Evolutionary conservation across 2,888 invertebrate species (phyloP).

Genomic region (Agriopis aurantiaria): DNA sequence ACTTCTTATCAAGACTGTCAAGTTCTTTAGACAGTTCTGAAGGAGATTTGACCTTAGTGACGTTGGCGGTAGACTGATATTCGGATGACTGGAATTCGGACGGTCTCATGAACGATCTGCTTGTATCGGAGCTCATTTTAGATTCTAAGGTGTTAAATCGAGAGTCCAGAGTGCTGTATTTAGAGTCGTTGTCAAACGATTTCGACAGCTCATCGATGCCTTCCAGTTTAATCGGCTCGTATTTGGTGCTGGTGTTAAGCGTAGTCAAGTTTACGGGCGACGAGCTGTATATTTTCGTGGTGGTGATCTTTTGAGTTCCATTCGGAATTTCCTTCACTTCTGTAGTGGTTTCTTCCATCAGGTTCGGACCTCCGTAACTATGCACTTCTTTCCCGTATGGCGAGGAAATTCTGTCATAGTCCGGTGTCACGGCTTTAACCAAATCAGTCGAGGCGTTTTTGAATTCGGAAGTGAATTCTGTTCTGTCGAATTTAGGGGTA

Average conservation of each 20-base stretch:
- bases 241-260: constrained; percentile 74
- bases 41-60: constrained; percentile 71
- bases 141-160: constrained; percentile 79
- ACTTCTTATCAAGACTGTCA: constrained; percentile 88
- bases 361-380: constrained; percentile 78
- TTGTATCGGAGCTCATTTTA: constrained; percentile 80
- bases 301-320: constrained; percentile 85
- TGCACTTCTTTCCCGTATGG: constrained; percentile 77
- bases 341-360: constrained; percentile 80
- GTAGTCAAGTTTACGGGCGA: constrained; percentile 83
- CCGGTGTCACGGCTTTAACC: constrained; percentile 75
- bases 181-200: constrained; percentile 82
- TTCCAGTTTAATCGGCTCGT: constrained; percentile 79
- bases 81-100: constrained; percentile 81
- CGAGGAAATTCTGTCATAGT: constrained; percentile 76
- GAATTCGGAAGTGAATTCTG: constrained; percentile 48
- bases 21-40: constrained; percentile 78
- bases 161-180: constrained; percentile 80
- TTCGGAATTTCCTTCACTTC: constrained; percentile 86
- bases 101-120: constrained; percentile 82
- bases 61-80: constrained; percentile 63
- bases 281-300: constrained; percentile 86
- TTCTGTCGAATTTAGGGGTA: constrained; percentile 73
- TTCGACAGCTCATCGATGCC: constrained; percentile 84
- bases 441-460: constrained; percentile 66